Conservation (phyloP, 2,888 invertebrate genomes). For the Ophion ventricosus region DNA sequence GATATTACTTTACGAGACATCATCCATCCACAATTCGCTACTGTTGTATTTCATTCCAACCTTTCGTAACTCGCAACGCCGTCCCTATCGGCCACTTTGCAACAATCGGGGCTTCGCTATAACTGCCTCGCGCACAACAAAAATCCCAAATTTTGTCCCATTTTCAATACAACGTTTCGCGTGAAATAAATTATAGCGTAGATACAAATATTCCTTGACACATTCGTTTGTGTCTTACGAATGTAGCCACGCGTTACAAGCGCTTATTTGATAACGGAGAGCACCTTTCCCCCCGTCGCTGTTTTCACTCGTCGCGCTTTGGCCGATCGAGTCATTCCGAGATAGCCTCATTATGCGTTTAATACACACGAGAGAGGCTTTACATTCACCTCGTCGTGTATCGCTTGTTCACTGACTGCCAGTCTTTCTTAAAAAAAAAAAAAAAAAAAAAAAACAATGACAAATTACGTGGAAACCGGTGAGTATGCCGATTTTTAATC, state of each 20-base stretch:
- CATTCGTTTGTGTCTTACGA: background rate
- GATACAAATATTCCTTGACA: background rate
- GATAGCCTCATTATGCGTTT: background rate
- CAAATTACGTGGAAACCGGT: conserved; percentile 70
- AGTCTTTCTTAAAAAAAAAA: conserved; percentile 12
- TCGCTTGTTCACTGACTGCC: background rate
- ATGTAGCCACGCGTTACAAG: background rate
- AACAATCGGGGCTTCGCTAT: background rate
- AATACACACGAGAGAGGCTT: background rate
- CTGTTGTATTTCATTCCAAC: no score
- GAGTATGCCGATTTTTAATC: conserved; percentile 18
- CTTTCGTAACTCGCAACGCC: no score
- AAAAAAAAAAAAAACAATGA: no score
- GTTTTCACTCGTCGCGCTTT: background rate
- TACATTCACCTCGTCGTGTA: background rate
- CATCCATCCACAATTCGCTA: no score
- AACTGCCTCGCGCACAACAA: background rate
- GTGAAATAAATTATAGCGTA: no score
- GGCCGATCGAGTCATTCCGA: background rate
- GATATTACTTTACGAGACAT: no score
- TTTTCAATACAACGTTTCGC: no score
- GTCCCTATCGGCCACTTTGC: background rate
- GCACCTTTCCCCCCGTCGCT: background rate
- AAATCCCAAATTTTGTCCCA: no score
- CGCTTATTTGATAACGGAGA: background rate